phyloP scores from a whole-genome alignment of 2,113 vertebrate genomes.

The Numida meleagris region DNA sequence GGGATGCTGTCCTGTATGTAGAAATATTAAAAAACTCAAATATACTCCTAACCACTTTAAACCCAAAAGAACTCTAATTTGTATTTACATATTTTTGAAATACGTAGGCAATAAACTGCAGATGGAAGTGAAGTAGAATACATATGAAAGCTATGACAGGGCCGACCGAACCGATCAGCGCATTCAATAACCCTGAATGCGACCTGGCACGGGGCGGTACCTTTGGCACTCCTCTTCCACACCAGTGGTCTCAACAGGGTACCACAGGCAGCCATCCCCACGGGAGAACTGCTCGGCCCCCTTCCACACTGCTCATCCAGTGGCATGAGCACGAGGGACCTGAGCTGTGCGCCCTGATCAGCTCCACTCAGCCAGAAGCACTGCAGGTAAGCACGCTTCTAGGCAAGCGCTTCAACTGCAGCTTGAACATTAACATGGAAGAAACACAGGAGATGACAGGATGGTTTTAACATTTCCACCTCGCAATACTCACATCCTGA shows the following conservation, averaged over 20 bases:
- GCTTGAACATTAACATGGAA: background rate
- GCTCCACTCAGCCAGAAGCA: background rate
- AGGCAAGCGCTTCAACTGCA: background rate
- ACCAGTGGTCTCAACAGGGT: background rate
- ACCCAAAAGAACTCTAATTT: conserved; percentile 7
- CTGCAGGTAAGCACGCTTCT: background rate
- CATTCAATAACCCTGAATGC: fast-evolving
- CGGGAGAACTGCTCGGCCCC: background rate
- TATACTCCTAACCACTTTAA: conserved; percentile 38
- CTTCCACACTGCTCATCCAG: background rate
- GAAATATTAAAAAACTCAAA: conserved; percentile 59
- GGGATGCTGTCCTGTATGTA: conserved; percentile 6
- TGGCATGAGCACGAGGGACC: background rate
- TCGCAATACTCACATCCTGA: background rate
- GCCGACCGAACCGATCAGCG: background rate
- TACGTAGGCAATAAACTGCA: conserved; percentile 14
- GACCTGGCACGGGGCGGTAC: background rate
- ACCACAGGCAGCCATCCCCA: background rate
- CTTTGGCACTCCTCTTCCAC: background rate
- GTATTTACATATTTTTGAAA: conserved; percentile 64
- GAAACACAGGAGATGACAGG: conserved; percentile 6
- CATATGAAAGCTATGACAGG: background rate
- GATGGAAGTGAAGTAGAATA: conserved; percentile 4
- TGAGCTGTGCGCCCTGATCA: background rate
- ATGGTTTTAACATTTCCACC: conserved; percentile 9